A percentile compares a stretch with the other conserved stretches of the same genome.
Evolutionary conservation across 2,888 invertebrate genomes (phyloP).

Genomic region (Metallyticus violacea): DNA sequence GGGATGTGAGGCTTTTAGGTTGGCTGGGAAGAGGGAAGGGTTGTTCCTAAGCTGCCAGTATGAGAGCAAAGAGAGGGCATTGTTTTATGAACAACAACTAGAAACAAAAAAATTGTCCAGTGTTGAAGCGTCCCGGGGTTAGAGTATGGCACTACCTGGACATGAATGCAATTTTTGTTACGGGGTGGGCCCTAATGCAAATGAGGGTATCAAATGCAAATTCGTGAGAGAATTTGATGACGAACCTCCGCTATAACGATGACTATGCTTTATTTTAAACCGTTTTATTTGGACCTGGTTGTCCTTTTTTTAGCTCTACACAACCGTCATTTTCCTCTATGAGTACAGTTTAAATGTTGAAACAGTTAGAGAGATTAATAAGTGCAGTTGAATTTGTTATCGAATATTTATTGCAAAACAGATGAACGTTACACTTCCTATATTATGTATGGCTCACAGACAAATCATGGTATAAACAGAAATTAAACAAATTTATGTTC

Average conservation of each 20-base stretch:
- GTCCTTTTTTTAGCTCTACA: not conserved
- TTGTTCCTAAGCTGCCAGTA: no score
- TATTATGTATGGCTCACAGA: no score
- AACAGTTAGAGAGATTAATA: no score
- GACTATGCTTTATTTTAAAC: not conserved
- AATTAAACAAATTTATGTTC: no score
- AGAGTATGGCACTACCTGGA: not conserved
- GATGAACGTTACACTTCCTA: no score
- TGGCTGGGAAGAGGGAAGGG: not conserved
- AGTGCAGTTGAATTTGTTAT: no score
- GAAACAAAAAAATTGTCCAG: not conserved
- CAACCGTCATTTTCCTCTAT: not conserved
- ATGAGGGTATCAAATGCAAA: not conserved
- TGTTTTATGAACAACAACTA: conserved; percentile 10
- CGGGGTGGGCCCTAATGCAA: not conserved
- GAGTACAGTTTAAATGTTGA: no score
- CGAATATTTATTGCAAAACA: no score
- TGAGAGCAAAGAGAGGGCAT: not conserved
- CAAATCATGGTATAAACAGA: no score
- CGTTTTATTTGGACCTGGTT: not conserved
- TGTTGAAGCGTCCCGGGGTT: not conserved
- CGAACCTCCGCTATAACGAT: not conserved
- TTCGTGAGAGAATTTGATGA: not conserved
- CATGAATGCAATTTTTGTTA: conserved; percentile 16
- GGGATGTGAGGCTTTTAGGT: not conserved